phyloP scores from a whole-genome alignment of 2,797 vertebrate species.

The Macrochelys suwanniensis region DNA sequence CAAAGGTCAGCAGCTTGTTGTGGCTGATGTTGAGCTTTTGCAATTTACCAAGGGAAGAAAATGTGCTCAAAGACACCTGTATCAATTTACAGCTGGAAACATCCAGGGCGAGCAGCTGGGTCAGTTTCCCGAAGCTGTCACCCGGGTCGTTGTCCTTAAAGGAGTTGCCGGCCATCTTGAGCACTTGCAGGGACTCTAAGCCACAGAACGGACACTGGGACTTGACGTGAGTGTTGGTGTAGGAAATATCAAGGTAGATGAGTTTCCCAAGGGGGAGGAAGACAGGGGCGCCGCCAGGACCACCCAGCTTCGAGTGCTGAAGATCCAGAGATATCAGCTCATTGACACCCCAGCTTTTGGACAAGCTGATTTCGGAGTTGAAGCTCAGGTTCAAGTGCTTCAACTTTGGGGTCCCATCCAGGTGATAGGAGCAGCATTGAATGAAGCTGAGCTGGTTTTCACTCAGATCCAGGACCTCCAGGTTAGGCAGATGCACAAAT shows the following conservation, averaged over 20 bases:
- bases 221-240: constrained; percentile 69
- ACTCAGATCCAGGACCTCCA: constrained; percentile 82
- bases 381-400: constrained; percentile 83
- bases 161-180: constrained; percentile 82
- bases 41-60: constrained; percentile 72
- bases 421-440: constrained; percentile 35
- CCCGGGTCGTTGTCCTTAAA: constrained; percentile 73
- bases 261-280: constrained; percentile 78
- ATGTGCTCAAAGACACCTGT: constrained; percentile 59
- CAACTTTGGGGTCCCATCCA: constrained; percentile 54
- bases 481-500: neutral
- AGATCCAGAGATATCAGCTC: constrained; percentile 79
- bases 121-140: constrained; percentile 75
- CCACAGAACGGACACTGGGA: constrained; percentile 78
- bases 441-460: constrained; percentile 73
- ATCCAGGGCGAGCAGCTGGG: constrained; percentile 75
- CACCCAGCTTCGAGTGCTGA: constrained; percentile 73
- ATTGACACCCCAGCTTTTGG: constrained; percentile 63
- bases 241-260: constrained; percentile 82
- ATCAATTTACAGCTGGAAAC: constrained; percentile 79
- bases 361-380: constrained; percentile 75
- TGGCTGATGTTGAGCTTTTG: constrained; percentile 79
- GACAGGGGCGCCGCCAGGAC: constrained; percentile 61
- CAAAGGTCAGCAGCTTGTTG: constrained; percentile 78
- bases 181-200: constrained; percentile 73